A percentile compares a stretch with the other conserved stretches of the same genome.
These are phyloP conservation scores for Zele albiditarsus DNA, from an alignment of 2,888 invertebrate species.

Conservation along the genomic window DNA sequence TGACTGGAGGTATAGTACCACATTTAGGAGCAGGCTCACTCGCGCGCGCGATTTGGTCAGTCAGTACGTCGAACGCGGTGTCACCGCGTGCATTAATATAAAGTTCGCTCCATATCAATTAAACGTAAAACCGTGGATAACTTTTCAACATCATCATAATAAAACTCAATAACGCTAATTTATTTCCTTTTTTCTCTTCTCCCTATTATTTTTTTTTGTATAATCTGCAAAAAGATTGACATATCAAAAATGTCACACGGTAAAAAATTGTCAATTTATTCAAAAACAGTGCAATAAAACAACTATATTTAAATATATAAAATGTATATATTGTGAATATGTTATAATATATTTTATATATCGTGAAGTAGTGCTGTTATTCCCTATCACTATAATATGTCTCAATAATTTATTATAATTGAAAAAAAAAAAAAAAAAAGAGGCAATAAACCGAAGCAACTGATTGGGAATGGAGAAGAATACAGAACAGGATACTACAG, in stretches of 20 bases:
- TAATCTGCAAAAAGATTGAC: constrained; percentile 17
- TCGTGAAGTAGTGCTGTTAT: constrained; percentile 20
- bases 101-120: constrained; percentile 39
- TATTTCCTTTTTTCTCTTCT: background rate
- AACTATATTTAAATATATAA: background rate
- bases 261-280: background rate
- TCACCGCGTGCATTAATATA: constrained; percentile 47
- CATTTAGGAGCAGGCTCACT: constrained; percentile 19
- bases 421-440: background rate
- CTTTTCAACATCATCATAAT: background rate
- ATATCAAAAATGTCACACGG: constrained; percentile 23
- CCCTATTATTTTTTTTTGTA: background rate
- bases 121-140: background rate
- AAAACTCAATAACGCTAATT: no score
- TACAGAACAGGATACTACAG: constrained; percentile 56
- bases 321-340: constrained; percentile 7
- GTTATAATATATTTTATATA: background rate
- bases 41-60: constrained; percentile 31
- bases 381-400: constrained; percentile 3
- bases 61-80: constrained; percentile 61
- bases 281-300: background rate
- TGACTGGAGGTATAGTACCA: constrained; percentile 17
- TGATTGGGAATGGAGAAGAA: constrained; percentile 59
- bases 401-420: constrained; percentile 19
- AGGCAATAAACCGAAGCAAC: constrained; percentile 20